Conservation (phyloP, 2,888 invertebrate species). For the Stomorhina lunata region DNA sequence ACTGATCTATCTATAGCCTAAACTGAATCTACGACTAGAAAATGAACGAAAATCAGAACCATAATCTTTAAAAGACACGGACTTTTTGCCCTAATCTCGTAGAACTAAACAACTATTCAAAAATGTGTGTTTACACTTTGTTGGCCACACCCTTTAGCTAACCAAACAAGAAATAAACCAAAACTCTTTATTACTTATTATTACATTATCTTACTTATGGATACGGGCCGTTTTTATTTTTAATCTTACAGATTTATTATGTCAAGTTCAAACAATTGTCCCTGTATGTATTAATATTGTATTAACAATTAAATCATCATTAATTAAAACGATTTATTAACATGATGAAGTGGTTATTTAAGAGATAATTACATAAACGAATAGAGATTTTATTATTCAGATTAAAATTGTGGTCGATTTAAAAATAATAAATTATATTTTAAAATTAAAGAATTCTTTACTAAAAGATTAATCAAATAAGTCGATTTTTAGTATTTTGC, state of each 20-base stretch:
- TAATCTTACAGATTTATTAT: slow-evolving; percentile 33
- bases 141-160: background rate
- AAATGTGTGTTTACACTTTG: background rate
- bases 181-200: background rate
- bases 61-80: too few species aligned
- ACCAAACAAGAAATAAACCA: background rate
- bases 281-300: too few species aligned
- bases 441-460: too few species aligned
- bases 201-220: slow-evolving; percentile 8
- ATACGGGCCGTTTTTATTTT: background rate
- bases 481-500: too few species aligned
- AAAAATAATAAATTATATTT: background rate
- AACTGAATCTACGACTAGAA: too few species aligned
- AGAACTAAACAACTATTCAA: background rate
- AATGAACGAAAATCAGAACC: too few species aligned
- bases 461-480: too few species aligned
- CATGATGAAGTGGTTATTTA: background rate
- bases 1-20: background rate
- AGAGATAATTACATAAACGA: background rate
- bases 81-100: background rate
- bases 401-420: background rate
- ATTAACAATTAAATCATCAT: slow-evolving; percentile 30
- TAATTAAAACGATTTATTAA: slow-evolving; percentile 46
- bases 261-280: slow-evolving; percentile 56
- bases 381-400: background rate